Conservation (phyloP, 2,113 vertebrate genomes). For the Manacus vitellinus region DNA sequence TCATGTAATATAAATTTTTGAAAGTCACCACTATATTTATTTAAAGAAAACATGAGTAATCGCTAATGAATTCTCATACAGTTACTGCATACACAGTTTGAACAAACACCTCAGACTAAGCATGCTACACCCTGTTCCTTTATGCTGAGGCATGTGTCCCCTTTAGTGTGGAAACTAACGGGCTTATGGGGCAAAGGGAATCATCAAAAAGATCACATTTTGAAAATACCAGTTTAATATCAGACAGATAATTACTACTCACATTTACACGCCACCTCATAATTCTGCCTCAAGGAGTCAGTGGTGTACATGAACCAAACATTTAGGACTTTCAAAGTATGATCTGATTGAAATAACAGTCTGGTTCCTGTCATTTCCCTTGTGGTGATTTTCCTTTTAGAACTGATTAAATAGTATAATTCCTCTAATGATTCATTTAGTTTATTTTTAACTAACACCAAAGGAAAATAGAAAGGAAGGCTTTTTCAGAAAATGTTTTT, state of each 20-base stretch:
- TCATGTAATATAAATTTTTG: conserved; percentile 58
- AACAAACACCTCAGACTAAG: conserved; percentile 50
- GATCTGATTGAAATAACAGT: conserved; percentile 38
- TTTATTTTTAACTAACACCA: conserved; percentile 57
- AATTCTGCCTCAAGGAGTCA: not conserved
- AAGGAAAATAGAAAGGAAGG: conserved; percentile 44
- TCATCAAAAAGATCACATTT: conserved; percentile 17
- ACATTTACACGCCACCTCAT: conserved; percentile 4
- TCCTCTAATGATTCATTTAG: conserved; percentile 37
- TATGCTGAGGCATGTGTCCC: conserved; percentile 28
- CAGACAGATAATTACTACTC: conserved; percentile 39
- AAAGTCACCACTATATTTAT: conserved; percentile 56
- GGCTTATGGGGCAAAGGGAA: conserved; percentile 4
- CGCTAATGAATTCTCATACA: conserved; percentile 11
- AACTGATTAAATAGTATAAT: conserved; percentile 27
- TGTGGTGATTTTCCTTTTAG: conserved; percentile 40
- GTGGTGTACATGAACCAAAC: conserved; percentile 13
- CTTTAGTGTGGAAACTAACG: conserved; percentile 35
- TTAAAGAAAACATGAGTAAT: conserved; percentile 66
- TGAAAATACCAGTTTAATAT: conserved; percentile 40
- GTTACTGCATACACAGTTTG: conserved; percentile 27
- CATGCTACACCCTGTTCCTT: conserved; percentile 49
- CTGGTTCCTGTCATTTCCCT: conserved; percentile 46
- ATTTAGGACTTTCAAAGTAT: conserved; percentile 30
- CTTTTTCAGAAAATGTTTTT: conserved; percentile 6